Conservation (phyloP, 2,888 invertebrate species). For the Dorcus parallelipipedus region DNA sequence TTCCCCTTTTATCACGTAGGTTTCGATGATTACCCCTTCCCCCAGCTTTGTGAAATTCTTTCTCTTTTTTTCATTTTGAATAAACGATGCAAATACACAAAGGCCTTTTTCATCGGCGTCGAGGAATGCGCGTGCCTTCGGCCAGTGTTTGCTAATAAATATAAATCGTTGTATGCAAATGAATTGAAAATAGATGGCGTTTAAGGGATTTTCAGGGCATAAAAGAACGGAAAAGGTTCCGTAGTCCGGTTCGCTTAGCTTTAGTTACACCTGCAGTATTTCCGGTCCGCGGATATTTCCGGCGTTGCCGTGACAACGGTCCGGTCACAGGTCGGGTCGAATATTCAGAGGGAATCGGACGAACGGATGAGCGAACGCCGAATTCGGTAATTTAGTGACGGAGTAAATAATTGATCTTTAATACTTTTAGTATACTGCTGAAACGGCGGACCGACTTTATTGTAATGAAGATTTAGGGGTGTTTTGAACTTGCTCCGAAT, state of each 20-base stretch:
- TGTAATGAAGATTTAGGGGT: slow-evolving; percentile 29
- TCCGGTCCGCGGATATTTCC: slow-evolving; percentile 9
- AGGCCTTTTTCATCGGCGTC: too few species aligned
- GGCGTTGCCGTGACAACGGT: slow-evolving; percentile 6
- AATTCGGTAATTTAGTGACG: not conserved
- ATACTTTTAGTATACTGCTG: not conserved
- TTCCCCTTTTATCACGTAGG: too few species aligned
- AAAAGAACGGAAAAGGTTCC: slow-evolving; percentile 8
- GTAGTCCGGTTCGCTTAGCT: slow-evolving; percentile 4
- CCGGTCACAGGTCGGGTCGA: not conserved
- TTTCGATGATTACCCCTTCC: too few species aligned
- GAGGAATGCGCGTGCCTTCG: too few species aligned
- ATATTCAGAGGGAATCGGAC: not conserved
- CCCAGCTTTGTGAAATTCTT: too few species aligned
- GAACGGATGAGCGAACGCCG: not conserved
- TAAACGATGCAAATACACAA: too few species aligned
- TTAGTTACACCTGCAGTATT: slow-evolving; percentile 16
- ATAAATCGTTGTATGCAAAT: too few species aligned
- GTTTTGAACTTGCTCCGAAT: slow-evolving; percentile 28
- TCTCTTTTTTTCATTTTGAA: too few species aligned
- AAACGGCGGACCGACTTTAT: not conserved
- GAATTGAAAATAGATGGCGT: too few species aligned
- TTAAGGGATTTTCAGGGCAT: not conserved
- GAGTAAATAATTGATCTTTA: not conserved
- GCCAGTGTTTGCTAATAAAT: too few species aligned